Base-by-base conservation (phyloP, 2,888 invertebrate species). In the Oscheius sp. region DNA sequence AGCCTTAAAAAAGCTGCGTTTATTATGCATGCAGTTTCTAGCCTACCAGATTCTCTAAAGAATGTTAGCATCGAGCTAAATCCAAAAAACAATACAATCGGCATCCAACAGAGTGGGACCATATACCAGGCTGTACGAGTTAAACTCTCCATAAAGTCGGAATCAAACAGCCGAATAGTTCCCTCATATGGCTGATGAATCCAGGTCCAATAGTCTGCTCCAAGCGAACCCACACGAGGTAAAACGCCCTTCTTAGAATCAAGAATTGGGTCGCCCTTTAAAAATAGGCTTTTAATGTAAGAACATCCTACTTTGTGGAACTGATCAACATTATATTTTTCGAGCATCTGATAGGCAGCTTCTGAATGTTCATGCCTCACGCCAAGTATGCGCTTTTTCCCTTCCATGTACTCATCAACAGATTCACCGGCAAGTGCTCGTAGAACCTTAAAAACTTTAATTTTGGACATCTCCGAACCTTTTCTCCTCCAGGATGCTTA, bases 111-210 rank as follows among this genome's bases (percentile, higher is more conserved):
- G 3, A 77, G 42, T 2, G 86, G 86, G 10, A 86, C 76, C 23
- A 83, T 71, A 75, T 78, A 86, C 79, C 80, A 80, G 3, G 50
- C 48, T 3, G 76, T 81, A 29, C 75, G 33, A 3, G 80, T 80
- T 39, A 82, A 58, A 27, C 69, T 71, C 45, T 86, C 86, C n/a
- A 86, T 53, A 12, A 85, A 61, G 50, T 82, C 77, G 1, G 82
- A 82, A 20, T 84, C 75, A 65, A 89, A 88, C 8, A 89, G 80
- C 33, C 88, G 84, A 20, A 88, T 73, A 10, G 86, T 83, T 31
- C 85, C 85, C 71, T 88, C 88, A 27, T 87, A 87, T 2, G 88
- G 88, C 61, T 87, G 84, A 78, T 88, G 88, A 31, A 88, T 87
- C 89, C 89, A 89, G 15, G 86, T 86, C 84, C 86, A 86, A 74